These are phyloP conservation scores for Otolemur crassicaudatus DNA, from an alignment of 2,797 vertebrate species.

Conservation along the genomic window DNA sequence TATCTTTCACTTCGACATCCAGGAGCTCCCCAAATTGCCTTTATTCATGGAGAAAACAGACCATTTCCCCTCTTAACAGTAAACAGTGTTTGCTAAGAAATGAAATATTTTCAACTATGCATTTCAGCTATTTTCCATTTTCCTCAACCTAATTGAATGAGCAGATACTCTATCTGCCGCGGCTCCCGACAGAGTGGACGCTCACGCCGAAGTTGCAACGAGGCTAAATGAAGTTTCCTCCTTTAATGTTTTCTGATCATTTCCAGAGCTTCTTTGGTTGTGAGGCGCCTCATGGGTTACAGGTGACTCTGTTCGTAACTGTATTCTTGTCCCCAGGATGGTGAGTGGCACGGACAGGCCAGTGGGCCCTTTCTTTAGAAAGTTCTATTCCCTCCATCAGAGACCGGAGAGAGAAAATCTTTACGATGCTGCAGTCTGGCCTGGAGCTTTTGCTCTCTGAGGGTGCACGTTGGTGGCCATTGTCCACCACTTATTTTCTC, in stretches of 20 bases:
- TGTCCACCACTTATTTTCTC: not conserved
- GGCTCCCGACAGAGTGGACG: not conserved
- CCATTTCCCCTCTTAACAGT: constrained; percentile 19
- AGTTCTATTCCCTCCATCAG: fast-evolving
- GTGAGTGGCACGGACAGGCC: fast-evolving
- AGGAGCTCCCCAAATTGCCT: constrained; percentile 43
- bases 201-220: fast-evolving
- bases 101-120: not conserved
- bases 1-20: not conserved
- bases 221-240: constrained; percentile 35
- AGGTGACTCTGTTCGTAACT: not conserved
- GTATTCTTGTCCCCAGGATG: not conserved
- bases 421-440: fast-evolving
- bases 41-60: not conserved
- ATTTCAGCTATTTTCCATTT: constrained; percentile 16
- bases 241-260: constrained; percentile 62
- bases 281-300: fast-evolving
- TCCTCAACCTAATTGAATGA: constrained; percentile 68
- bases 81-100: constrained; percentile 40
- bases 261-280: constrained; percentile 63
- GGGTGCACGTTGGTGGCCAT: fast-evolving
- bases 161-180: constrained; percentile 4
- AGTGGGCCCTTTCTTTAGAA: not conserved
- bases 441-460: too few species aligned
- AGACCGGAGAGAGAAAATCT: not conserved